phyloP scores from a whole-genome alignment of 2,888 invertebrate species.

The Caenorhabditis sp. region DNA sequence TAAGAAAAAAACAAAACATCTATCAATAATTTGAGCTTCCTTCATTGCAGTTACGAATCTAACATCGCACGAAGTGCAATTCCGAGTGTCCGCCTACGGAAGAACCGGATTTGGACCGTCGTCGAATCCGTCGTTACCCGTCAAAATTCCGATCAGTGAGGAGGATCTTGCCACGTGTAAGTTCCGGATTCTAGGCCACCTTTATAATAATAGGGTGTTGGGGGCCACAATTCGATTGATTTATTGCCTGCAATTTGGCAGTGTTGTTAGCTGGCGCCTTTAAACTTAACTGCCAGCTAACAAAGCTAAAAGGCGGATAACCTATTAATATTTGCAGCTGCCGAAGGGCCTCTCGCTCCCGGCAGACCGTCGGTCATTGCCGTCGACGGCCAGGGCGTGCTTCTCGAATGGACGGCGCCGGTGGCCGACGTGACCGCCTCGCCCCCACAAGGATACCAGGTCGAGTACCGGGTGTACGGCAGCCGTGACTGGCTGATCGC shows the following conservation, averaged over 20 bases:
- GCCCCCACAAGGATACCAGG: conserved; percentile 72
- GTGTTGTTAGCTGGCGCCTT: too few species aligned
- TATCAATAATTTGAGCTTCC: background rate
- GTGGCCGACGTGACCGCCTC: conserved; percentile 57
- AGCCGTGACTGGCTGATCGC: conserved; percentile 74
- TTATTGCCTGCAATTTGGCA: too few species aligned
- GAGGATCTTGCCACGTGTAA: conserved; percentile 53
- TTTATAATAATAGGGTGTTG: too few species aligned
- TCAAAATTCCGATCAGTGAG: conserved; percentile 66
- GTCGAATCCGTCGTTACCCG: conserved; percentile 72
- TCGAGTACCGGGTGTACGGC: conserved; percentile 70
- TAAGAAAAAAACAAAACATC: background rate
- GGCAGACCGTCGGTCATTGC: conserved; percentile 71
- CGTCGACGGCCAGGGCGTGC: conserved; percentile 71
- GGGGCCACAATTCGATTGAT: too few species aligned
- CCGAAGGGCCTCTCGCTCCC: conserved; percentile 66
- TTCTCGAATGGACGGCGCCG: conserved; percentile 75
- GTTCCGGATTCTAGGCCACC: conserved; percentile 3
- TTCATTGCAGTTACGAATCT: conserved; percentile 64
- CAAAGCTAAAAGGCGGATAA: too few species aligned
- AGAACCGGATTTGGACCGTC: conserved; percentile 77
- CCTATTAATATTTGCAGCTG: conserved; percentile 58
- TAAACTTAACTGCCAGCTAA: too few species aligned
- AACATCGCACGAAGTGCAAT: conserved; percentile 71
- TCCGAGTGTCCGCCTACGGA: conserved; percentile 78